Evolutionary conservation across 2,888 invertebrate species (phyloP).

Genomic region (Hydriomena furcata): DNA sequence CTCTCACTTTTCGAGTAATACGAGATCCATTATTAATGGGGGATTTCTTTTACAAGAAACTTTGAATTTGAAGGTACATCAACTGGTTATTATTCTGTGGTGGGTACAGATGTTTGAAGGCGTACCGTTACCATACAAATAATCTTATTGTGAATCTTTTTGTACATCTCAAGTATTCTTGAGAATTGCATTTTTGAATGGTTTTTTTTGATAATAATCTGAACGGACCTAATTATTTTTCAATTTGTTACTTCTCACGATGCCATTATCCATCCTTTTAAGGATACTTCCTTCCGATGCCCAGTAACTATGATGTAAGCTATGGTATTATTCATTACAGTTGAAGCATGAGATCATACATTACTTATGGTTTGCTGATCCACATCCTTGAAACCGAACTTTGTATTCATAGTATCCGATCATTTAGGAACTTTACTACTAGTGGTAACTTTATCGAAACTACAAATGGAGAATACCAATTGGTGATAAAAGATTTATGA

Average conservation of each 20-base stretch:
- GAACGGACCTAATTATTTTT: conserved; percentile 42
- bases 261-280: conserved; percentile 29
- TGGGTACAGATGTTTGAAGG: conserved; percentile 73
- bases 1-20: conserved; percentile 77
- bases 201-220: conserved; percentile 40
- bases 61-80: conserved; percentile 31
- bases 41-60: conserved; percentile 55
- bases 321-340: not conserved
- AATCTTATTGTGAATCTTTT: conserved; percentile 40
- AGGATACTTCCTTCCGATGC: conserved; percentile 41
- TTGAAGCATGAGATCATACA: conserved; percentile 26
- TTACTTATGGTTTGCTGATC: conserved; percentile 25
- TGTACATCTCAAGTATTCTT: conserved; percentile 40
- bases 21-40: conserved; percentile 66
- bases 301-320: not conserved
- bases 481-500: conserved; percentile 2
- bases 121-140: conserved; percentile 74
- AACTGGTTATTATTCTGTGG: conserved; percentile 30
- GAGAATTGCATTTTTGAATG: conserved; percentile 29
- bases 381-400: conserved; percentile 25
- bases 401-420: conserved; percentile 27
- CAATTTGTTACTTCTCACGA: conserved; percentile 42
- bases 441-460: conserved; percentile 6
- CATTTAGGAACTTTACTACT: conserved; percentile 26
- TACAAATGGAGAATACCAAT: conserved; percentile 17